Evolutionary conservation across 2,888 invertebrate species (phyloP).

Genomic region (Tenthredo amoena): DNA sequence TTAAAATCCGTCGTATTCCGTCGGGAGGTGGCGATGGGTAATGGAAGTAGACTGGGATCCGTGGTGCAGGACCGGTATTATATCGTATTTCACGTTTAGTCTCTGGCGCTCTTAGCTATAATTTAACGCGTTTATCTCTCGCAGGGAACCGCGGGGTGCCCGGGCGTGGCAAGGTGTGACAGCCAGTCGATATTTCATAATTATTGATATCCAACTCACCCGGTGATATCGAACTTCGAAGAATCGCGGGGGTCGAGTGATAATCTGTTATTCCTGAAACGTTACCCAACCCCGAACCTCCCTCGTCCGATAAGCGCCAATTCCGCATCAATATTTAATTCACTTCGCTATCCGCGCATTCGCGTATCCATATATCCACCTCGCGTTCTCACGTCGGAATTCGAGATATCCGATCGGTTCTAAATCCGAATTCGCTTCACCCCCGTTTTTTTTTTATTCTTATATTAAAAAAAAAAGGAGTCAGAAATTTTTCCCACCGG

Average conservation of each 20-base stretch:
- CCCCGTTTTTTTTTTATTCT: not conserved
- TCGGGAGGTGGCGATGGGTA: conserved; percentile 62
- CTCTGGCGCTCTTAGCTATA: conserved; percentile 57
- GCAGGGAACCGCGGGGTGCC: conserved; percentile 45
- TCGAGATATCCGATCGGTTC: not conserved
- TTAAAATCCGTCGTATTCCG: conserved; percentile 64
- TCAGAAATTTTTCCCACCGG: not conserved
- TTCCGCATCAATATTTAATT: conserved; percentile 41
- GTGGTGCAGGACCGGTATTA: conserved; percentile 52
- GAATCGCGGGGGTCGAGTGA: conserved; percentile 54
- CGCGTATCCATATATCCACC: not conserved
- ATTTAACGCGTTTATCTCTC: conserved; percentile 65
- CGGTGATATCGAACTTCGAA: conserved; percentile 56
- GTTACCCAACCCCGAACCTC: not conserved
- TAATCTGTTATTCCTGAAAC: conserved; percentile 60
- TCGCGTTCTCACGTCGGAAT: not conserved
- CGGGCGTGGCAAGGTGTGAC: conserved; percentile 59
- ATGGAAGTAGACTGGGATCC: conserved; percentile 58
- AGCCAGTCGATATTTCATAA: conserved; percentile 67
- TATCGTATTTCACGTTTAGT: conserved; percentile 62
- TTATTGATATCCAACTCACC: conserved; percentile 63
- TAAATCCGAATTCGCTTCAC: not conserved
- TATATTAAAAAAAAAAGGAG: not conserved
- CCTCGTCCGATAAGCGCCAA: conserved; percentile 6
- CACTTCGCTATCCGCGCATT: not conserved